These are phyloP conservation scores for Paraplagusia blochii DNA, from an alignment of 2,113 vertebrate genomes.

Conservation along the genomic window DNA sequence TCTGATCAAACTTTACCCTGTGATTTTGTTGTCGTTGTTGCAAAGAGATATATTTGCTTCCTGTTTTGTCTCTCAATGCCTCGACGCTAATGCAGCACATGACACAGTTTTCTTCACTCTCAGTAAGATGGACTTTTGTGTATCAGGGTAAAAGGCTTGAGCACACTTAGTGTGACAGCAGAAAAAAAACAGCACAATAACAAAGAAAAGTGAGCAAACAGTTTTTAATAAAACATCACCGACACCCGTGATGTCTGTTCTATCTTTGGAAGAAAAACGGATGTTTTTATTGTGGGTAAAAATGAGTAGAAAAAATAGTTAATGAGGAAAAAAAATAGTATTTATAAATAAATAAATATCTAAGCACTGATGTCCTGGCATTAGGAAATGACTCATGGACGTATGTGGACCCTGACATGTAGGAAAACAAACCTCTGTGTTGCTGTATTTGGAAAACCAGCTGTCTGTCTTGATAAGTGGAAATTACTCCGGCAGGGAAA, in stretches of 20 bases:
- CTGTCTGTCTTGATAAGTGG: background rate
- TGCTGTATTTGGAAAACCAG: background rate
- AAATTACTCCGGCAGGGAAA: background rate
- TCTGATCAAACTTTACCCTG: conserved; percentile 10
- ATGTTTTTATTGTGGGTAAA: no score
- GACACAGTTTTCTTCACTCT: background rate
- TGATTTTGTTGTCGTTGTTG: conserved; percentile 17
- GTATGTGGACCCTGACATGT: background rate
- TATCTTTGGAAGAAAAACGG: no score
- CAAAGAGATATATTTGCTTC: conserved; percentile 31
- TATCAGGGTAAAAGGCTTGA: conserved; percentile 16
- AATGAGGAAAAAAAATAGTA: no score
- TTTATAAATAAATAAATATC: conserved; percentile 6
- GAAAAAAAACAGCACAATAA: no score
- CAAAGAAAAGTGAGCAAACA: no score
- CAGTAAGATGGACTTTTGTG: conserved; percentile 12
- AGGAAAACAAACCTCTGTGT: background rate
- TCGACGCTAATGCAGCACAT: conserved; percentile 7
- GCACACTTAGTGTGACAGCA: background rate
- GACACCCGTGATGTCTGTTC: no score
- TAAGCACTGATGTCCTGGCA: conserved; percentile 4
- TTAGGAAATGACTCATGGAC: conserved; percentile 4
- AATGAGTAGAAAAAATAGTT: no score
- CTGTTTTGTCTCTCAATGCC: conserved; percentile 37
- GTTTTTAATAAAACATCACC: no score